Evolutionary conservation across 2,797 vertebrate genomes (phyloP), one percentile per base, ranked within the genome.

Genomic region (Leptodactylus fallax): DNA sequence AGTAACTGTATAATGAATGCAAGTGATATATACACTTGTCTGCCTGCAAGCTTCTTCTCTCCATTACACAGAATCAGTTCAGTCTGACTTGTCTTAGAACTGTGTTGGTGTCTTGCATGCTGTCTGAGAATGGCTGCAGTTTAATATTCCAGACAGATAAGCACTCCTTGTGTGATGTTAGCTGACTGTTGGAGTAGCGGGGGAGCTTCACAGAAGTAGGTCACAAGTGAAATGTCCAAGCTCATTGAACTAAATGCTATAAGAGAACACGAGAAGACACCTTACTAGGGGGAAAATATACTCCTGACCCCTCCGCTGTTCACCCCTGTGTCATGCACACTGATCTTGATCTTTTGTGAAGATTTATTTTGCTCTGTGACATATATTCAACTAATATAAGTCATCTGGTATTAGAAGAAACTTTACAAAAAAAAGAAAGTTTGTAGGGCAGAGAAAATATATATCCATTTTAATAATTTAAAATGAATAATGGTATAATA

Each of bases 11-110:
- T 85, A 85, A 85, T 77, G 83, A 85, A 78, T 85, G 58, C 58
- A 63, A 78, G 72, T 63, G 72, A 85, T 85, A 65, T 51, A 65
- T 63, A 60, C 72, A 85, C 58, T 78, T 85, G 72, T 85, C 83
- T 85, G 83, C 58, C 83, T 78, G 45, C 27, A 25, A 85, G 72
- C 56, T 63, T 14, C 83, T 76, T 85, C 56, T 63, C 83, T 85
- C 36, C 47, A 27, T 85, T 85, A 65, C 83, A 85, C 47, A 49
- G 16, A 85, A 60, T 53, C n/a, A 25, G 55, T 47, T 85, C 71
- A 85, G 56, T 60, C 72, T 76, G 71, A 76, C 55, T 84, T 84
- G 53, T n/a, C 25, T 84, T 84, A 14, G 45, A 63, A 85, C 56
- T 85, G 71, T 25, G 56, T 49, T 74, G 72, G 72, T 51, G 83